These are phyloP conservation scores for Corvus moneduloides DNA, from an alignment of 2,113 vertebrate species.

Conservation along the genomic window DNA sequence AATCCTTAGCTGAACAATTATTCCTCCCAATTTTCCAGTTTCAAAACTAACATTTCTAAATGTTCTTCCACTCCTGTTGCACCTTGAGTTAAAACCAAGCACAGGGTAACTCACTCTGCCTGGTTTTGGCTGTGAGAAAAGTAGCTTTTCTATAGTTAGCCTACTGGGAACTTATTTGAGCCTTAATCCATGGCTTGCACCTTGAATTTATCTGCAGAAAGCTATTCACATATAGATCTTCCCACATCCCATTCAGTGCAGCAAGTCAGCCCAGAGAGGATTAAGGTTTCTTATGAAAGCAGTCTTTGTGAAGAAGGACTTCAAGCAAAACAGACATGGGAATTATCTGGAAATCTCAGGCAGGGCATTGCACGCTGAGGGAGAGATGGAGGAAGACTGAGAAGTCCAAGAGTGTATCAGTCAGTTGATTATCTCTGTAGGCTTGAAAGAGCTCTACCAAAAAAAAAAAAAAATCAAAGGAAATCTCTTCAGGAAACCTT, in stretches of 20 bases:
- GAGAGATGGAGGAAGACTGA: not conserved
- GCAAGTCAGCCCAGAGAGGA: not conserved
- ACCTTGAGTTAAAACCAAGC: not conserved
- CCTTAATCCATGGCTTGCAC: not conserved
- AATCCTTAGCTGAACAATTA: not conserved
- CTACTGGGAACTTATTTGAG: not conserved
- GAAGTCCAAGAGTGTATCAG: not conserved
- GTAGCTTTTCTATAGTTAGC: not conserved
- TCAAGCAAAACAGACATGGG: not conserved
- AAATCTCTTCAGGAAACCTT: not conserved
- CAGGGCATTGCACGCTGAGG: not conserved
- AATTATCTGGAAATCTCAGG: not conserved
- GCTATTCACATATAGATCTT: not conserved
- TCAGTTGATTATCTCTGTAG: not conserved
- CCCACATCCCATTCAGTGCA: not conserved
- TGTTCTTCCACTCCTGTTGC: not conserved
- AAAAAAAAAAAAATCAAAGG: not conserved
- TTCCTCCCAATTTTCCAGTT: not conserved
- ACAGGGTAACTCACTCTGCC: not conserved
- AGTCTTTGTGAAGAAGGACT: not conserved
- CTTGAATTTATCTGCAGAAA: not conserved
- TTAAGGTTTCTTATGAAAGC: not conserved
- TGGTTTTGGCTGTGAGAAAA: not conserved
- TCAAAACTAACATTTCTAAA: not conserved
- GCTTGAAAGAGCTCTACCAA: not conserved